phyloP scores from a whole-genome alignment of 2,888 invertebrate genomes.

The Archips xylosteana region DNA sequence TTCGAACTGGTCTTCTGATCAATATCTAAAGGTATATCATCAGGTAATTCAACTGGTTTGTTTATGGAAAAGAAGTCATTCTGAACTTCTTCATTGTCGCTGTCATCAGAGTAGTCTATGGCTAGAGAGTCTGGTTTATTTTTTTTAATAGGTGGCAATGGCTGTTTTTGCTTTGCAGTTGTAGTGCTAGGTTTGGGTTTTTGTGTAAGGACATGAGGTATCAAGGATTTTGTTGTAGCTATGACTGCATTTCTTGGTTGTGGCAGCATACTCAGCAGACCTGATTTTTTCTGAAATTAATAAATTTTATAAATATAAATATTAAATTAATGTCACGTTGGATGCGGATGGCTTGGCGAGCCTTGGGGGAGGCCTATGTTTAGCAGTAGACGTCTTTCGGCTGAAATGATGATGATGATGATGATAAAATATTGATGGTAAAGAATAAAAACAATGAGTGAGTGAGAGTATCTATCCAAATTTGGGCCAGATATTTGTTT shows the following conservation, averaged over 20 bases:
- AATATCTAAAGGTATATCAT: constrained; percentile 67
- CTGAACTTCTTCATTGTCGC: constrained; percentile 80
- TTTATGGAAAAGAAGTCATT: constrained; percentile 85
- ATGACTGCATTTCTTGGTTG: constrained; percentile 85
- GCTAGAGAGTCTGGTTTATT: constrained; percentile 53
- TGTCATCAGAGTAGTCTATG: constrained; percentile 74
- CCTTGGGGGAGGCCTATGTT: too few relatives aligned
- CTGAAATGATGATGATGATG: too few relatives aligned
- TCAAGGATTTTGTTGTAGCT: constrained; percentile 68
- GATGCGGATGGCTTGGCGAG: too few relatives aligned
- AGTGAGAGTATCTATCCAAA: too few relatives aligned
- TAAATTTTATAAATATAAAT: too few relatives aligned
- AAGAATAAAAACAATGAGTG: not conserved
- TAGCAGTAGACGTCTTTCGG: too few relatives aligned
- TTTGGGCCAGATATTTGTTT: too few relatives aligned
- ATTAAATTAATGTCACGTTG: too few relatives aligned
- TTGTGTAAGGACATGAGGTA: constrained; percentile 79
- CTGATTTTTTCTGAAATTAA: constrained; percentile 85
- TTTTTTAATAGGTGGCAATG: constrained; percentile 57
- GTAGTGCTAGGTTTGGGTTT: constrained; percentile 63
- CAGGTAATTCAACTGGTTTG: constrained; percentile 73
- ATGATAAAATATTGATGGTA: not conserved
- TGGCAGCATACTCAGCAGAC: constrained; percentile 89
- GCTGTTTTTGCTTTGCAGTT: constrained; percentile 57
- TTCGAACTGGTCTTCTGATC: constrained; percentile 50